These are phyloP conservation scores for Macrosiphum euphorbiae DNA, from an alignment of 2,888 invertebrate species.

Conservation along the genomic window DNA sequence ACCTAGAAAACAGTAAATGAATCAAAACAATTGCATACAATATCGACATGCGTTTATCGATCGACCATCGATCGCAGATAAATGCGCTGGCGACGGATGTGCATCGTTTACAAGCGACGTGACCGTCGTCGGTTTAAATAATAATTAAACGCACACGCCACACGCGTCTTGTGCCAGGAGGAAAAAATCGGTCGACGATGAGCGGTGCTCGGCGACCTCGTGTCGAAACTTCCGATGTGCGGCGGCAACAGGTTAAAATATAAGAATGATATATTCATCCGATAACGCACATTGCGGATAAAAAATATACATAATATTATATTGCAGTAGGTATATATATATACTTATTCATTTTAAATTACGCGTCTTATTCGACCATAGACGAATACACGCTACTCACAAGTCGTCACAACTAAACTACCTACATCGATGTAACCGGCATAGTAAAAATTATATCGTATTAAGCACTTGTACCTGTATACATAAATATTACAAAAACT, in stretches of 20 bases:
- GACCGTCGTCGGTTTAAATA: not conserved
- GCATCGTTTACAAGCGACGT: not conserved
- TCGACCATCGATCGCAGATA: not conserved
- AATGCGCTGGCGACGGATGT: not conserved
- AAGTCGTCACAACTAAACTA: not conserved
- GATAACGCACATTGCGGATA: not conserved
- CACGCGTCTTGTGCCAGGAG: not conserved
- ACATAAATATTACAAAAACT: not conserved
- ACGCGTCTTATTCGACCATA: not conserved
- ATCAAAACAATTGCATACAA: not conserved
- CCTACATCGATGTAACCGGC: not conserved
- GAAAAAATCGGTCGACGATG: slow-evolving; percentile 31
- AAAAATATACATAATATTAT: not conserved
- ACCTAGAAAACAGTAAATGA: not conserved
- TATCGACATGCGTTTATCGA: not conserved
- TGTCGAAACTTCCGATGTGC: slow-evolving; percentile 56
- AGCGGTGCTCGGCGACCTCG: slow-evolving; percentile 28
- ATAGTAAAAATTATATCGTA: not conserved
- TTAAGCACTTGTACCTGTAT: not conserved
- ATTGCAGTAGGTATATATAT: not conserved
- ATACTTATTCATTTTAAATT: not conserved
- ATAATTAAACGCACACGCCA: not conserved
- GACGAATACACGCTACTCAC: not conserved
- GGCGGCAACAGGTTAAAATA: not conserved
- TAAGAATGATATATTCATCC: not conserved